Evolutionary conservation across 64 coral and sea anemone genomes (phyloP).

Genomic region (Stylophora pistillata): DNA sequence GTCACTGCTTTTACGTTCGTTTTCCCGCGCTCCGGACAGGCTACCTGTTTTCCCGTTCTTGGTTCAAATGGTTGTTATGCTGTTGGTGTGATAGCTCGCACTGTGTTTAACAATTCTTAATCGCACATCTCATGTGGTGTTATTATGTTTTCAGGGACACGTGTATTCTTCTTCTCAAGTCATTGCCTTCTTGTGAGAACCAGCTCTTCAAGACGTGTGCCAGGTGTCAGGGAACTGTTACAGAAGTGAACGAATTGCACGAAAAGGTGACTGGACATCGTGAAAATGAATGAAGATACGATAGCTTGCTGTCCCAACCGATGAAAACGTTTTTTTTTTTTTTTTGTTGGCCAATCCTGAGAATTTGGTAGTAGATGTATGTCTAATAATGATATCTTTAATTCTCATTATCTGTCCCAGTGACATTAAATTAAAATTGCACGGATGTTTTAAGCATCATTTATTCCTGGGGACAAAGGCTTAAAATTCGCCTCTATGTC

Average conservation of each 20-base stretch:
- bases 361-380: background rate
- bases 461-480: too few relatives aligned
- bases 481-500: background rate
- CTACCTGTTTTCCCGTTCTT: background rate
- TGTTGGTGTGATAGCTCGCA: too few relatives aligned
- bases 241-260: slow-evolving; percentile 89
- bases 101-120: background rate
- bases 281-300: background rate
- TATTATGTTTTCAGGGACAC: slow-evolving; percentile 60
- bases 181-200: slow-evolving; percentile 54
- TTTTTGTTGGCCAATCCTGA: too few relatives aligned
- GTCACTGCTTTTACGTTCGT: background rate
- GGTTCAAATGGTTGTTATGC: too few relatives aligned
- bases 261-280: slow-evolving; percentile 59
- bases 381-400: background rate
- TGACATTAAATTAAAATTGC: too few relatives aligned
- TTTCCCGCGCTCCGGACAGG: background rate
- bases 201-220: slow-evolving; percentile 77
- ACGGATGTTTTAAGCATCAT: too few relatives aligned
- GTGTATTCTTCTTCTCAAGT: slow-evolving; percentile 57
- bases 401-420: too few relatives aligned
- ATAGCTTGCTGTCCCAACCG: too few relatives aligned
- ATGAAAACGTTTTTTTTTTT: too few relatives aligned
- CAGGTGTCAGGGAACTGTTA: slow-evolving; percentile 68
- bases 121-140: background rate